Conservation (phyloP, 2,113 vertebrate species). For the Epinephelus fuscoguttatus region DNA sequence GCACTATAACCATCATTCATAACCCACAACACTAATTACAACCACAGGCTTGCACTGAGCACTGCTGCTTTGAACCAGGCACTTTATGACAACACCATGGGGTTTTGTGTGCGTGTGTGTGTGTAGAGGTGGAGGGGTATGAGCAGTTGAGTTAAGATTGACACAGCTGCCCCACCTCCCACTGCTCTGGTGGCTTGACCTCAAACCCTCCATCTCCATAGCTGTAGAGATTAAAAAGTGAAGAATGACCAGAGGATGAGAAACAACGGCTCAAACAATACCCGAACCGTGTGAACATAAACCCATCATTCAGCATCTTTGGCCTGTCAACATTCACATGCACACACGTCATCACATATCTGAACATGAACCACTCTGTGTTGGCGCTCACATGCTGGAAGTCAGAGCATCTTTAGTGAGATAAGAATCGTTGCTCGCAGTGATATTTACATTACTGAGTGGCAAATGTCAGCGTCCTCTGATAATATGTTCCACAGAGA, state of each 20-base stretch:
- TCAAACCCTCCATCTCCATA: conserved; percentile 14
- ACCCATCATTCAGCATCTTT: background rate
- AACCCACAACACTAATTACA: conserved; percentile 51
- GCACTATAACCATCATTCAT: conserved; percentile 42
- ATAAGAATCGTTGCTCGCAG: background rate
- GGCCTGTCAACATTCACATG: background rate
- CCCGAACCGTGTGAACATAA: background rate
- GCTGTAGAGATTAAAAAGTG: conserved; percentile 52
- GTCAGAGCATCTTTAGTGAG: background rate
- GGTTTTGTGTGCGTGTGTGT: conserved; percentile 21
- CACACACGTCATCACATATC: background rate
- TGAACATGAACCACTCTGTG: background rate
- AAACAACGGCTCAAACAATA: background rate
- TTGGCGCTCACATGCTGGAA: background rate
- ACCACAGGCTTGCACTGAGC: conserved; percentile 27
- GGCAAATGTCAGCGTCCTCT: conserved; percentile 38
- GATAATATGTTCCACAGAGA: conserved; percentile 45
- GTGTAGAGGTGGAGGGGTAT: background rate
- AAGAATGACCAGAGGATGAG: conserved; percentile 12
- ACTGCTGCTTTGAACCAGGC: conserved; percentile 16
- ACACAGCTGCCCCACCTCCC: conserved; percentile 34
- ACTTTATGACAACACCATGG: conserved; percentile 12
- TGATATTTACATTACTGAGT: conserved; percentile 50
- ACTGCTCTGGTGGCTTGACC: conserved; percentile 47
- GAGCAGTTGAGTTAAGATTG: conserved; percentile 28